Conservation (phyloP, 2,113 vertebrate species). For the Notechis scutatus region DNA sequence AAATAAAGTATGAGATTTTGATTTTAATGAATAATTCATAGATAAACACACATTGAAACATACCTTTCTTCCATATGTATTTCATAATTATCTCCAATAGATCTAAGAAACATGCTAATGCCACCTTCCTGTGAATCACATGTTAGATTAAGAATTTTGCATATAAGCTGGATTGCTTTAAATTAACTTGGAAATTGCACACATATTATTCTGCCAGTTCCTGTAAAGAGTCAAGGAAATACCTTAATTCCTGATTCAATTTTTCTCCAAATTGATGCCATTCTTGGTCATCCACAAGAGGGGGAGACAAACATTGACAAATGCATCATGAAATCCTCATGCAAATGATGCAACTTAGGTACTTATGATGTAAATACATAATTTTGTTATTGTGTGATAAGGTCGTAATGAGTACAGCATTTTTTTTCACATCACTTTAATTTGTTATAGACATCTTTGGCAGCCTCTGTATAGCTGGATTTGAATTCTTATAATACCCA, state of each 20-base stretch:
- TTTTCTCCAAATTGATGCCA: not conserved
- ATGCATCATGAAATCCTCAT: not conserved
- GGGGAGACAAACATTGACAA: not conserved
- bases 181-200: not conserved
- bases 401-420: not conserved
- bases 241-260: not conserved
- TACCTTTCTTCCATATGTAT: not conserved
- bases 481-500: not conserved
- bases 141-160: not conserved
- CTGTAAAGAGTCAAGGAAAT: not conserved
- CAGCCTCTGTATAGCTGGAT: not conserved
- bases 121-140: not conserved
- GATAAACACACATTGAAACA: not conserved
- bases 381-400: not conserved
- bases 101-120: not conserved
- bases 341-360: not conserved
- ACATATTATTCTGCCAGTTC: not conserved
- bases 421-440: not conserved
- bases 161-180: not conserved
- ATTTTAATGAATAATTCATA: not conserved
- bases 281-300: not conserved
- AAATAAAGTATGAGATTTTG: not conserved
- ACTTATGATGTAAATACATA: not conserved
- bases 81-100: not conserved
- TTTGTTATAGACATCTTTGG: not conserved